phyloP scores from a whole-genome alignment of 2,797 vertebrate species.

The Rhinoraja longicauda region DNA sequence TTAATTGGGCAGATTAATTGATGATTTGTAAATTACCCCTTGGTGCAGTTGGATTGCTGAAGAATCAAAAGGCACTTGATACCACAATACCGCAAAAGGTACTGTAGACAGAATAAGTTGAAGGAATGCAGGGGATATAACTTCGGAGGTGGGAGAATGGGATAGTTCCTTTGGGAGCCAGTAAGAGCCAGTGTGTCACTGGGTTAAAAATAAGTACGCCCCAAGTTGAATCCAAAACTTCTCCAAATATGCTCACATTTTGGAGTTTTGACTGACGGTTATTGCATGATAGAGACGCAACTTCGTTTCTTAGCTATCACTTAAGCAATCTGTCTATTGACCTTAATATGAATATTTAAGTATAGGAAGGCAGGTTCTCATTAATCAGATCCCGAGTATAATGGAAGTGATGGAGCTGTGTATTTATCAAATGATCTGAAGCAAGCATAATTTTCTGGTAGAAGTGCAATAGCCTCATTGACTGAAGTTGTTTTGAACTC shows the following conservation, averaged over 20 bases:
- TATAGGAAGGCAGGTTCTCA: background rate
- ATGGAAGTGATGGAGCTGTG: background rate
- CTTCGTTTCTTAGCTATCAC: background rate
- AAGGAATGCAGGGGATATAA: too few species aligned
- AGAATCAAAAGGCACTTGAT: too few species aligned
- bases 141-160: too few species aligned
- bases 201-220: too few species aligned
- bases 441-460: background rate
- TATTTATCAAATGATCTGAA: slow-evolving; percentile 14
- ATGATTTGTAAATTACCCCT: too few species aligned
- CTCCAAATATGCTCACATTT: background rate
- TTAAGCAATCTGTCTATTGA: background rate
- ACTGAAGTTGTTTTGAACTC: slow-evolving; percentile 23
- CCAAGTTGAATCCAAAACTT: background rate
- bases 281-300: background rate
- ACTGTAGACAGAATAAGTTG: too few species aligned
- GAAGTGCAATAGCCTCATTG: background rate
- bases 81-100: too few species aligned
- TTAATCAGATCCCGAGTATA: background rate
- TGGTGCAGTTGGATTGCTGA: too few species aligned
- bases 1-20: too few species aligned
- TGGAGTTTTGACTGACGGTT: background rate
- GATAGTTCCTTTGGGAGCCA: too few species aligned
- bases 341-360: background rate
- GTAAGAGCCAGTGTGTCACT: too few species aligned